Conservation (phyloP, 1,140 invertebrate species). For the Aleiodes sp. region DNA sequence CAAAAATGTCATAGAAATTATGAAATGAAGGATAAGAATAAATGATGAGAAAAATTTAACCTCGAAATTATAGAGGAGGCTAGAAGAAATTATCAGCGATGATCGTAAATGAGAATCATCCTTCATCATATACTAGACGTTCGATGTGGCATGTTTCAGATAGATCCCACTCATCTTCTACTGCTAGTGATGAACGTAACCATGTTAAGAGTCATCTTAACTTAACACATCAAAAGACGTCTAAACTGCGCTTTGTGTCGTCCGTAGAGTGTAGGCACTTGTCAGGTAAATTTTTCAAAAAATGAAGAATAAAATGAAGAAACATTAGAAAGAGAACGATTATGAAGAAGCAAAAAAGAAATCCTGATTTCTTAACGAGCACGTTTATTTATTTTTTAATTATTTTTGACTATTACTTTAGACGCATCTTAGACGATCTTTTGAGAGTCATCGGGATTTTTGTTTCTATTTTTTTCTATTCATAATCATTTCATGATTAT, state of each 20-base stretch:
- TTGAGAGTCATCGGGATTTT: no score
- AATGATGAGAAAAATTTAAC: background rate
- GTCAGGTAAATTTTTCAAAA: slow-evolving; percentile 69
- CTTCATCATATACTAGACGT: slow-evolving; percentile 58
- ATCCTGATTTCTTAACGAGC: no score
- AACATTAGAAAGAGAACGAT: no score
- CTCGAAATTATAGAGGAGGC: background rate
- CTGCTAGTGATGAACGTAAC: slow-evolving; percentile 68
- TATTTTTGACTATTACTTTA: no score
- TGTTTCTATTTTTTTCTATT: no score
- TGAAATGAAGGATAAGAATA: background rate
- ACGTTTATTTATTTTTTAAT: no score
- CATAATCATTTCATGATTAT: no score
- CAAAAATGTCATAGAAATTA: background rate
- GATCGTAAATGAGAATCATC: slow-evolving; percentile 29
- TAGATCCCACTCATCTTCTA: slow-evolving; percentile 69
- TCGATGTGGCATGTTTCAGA: slow-evolving; percentile 71
- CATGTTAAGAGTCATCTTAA: slow-evolving; percentile 68
- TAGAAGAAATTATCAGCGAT: slow-evolving; percentile 1
- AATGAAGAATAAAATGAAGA: no score
- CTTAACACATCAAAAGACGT: slow-evolving; percentile 70
- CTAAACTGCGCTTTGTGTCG: slow-evolving; percentile 81
- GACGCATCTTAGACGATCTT: no score
- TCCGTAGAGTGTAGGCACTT: slow-evolving; percentile 78
- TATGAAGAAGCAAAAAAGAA: no score